Base-by-base conservation (phyloP, 1,140 invertebrate species). In the Procambarus clarkii region DNA sequence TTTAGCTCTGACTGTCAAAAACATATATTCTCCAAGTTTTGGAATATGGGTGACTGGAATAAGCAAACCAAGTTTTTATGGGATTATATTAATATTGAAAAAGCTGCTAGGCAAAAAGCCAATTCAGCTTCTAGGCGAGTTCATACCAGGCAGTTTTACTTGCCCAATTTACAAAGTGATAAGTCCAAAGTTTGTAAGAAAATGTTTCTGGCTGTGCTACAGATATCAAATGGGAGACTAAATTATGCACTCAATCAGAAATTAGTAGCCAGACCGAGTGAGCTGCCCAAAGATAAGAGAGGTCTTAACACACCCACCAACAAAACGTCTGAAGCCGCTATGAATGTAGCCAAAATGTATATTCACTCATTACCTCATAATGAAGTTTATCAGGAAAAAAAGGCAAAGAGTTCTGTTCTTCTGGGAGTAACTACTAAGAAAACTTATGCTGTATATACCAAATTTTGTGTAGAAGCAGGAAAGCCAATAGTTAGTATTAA, bases 41-140 rank as follows among this genome's bases (percentile, higher is more conserved):
- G 79, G 79, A 81, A 45, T 81, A 54, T 81, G 54, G 79, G 79
- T 0, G 79, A 81, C n/a, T 81, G 79, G 79, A 81, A 58, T 54
- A 81, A 54, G n/a, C 79, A 81, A 54, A 58, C 79, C 3, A 54
- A 81, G n/a, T 81, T 81, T n/a, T 54, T 81, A 45, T 81, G 79
- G 79, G 79, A 81, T 13, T 45, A 81, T 24, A 58, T 81, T 24
- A 50, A 58, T 13, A 81, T 81, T 58, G 8, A 8, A 81, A 45
- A 81, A 3, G 46, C 79, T n/a, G 48, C 48, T 58, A 81, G 79
- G 54, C 54, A 81, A n/a, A 81, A 48, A 24, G 48, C 54, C 9
- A 54, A 81, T 81, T 34, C 7, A 24, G n/a, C n/a, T 45, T 81
- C 79, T 34, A 81, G 79, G 24, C 24, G 79, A 24, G 24, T 81